These are phyloP conservation scores for Ophiodon elongatus DNA, from an alignment of 2,113 vertebrate genomes.

Conservation along the genomic window DNA sequence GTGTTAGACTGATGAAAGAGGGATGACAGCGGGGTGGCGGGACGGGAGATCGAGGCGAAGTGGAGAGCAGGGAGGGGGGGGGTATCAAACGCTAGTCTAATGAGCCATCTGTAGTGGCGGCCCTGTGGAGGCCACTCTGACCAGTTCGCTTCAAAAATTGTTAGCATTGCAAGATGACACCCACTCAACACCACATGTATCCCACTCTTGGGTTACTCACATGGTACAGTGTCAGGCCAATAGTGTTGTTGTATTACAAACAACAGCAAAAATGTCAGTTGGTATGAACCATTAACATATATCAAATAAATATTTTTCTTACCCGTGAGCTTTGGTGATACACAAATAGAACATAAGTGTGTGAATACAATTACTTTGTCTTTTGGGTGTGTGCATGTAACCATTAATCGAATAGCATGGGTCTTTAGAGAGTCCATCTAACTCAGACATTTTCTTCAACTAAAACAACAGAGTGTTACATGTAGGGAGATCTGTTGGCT, in stretches of 20 bases:
- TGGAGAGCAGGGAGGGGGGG: background rate
- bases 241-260: background rate
- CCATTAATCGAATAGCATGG: background rate
- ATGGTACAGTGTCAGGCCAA: background rate
- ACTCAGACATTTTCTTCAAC: background rate
- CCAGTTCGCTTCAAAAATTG: slow-evolving; percentile 50
- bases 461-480: background rate
- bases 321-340: background rate
- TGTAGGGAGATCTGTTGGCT: background rate
- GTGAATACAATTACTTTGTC: background rate
- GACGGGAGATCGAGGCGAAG: slow-evolving; percentile 49
- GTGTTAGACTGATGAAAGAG: slow-evolving; percentile 66
- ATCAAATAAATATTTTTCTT: background rate
- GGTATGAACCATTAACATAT: background rate
- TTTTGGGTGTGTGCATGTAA: background rate
- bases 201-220: background rate
- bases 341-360: background rate
- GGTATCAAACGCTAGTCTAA: slow-evolving; percentile 72
- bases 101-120: slow-evolving; percentile 78
- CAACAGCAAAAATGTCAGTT: background rate
- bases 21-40: slow-evolving; percentile 63
- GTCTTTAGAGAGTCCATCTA: background rate
- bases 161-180: slow-evolving; percentile 5
- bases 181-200: slow-evolving; percentile 1
- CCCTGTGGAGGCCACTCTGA: slow-evolving; percentile 59